Percentiles rank a stretch among this genome's conserved stretches.
These are phyloP conservation scores for Drosophila asahinai DNA, from an alignment of 1,140 invertebrate species.

Conservation along the genomic window DNA sequence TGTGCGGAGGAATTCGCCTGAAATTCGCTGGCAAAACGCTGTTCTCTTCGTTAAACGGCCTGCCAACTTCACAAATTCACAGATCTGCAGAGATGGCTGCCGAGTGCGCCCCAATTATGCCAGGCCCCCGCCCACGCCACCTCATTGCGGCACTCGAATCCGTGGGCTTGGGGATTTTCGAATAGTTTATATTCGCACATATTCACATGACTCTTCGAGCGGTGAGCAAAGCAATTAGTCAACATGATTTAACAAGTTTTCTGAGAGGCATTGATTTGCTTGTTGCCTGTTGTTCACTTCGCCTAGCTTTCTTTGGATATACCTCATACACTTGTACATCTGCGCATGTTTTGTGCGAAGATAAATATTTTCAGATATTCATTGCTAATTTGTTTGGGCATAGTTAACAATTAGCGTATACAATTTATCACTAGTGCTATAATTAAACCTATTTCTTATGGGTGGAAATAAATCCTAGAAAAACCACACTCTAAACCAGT, in stretches of 20 bases:
- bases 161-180: slow-evolving; percentile 47
- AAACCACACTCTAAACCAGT: neutral
- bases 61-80: slow-evolving; percentile 22
- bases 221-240: slow-evolving; percentile 64
- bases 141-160: slow-evolving; percentile 32
- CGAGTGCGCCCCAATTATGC: slow-evolving; percentile 55
- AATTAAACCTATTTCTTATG: slow-evolving; percentile 32
- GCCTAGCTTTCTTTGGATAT: slow-evolving; percentile 26
- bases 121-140: slow-evolving; percentile 16
- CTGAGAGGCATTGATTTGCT: slow-evolving; percentile 44
- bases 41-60: slow-evolving; percentile 5
- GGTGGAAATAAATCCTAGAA: neutral
- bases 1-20: slow-evolving; percentile 64
- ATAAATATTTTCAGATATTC: slow-evolving; percentile 39
- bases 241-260: slow-evolving; percentile 75
- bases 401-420: slow-evolving; percentile 64
- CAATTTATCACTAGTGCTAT: slow-evolving; percentile 59
- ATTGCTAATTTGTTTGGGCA: slow-evolving; percentile 68
- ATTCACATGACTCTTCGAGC: slow-evolving; percentile 56
- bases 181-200: slow-evolving; percentile 52
- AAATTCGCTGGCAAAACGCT: slow-evolving; percentile 52
- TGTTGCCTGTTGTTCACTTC: slow-evolving; percentile 9
- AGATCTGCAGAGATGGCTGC: slow-evolving; percentile 11
- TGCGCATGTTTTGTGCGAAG: slow-evolving; percentile 40
- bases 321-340: neutral